These are phyloP conservation scores for Gibbula magus DNA, from an alignment of 2,888 invertebrate species.

Conservation along the genomic window DNA sequence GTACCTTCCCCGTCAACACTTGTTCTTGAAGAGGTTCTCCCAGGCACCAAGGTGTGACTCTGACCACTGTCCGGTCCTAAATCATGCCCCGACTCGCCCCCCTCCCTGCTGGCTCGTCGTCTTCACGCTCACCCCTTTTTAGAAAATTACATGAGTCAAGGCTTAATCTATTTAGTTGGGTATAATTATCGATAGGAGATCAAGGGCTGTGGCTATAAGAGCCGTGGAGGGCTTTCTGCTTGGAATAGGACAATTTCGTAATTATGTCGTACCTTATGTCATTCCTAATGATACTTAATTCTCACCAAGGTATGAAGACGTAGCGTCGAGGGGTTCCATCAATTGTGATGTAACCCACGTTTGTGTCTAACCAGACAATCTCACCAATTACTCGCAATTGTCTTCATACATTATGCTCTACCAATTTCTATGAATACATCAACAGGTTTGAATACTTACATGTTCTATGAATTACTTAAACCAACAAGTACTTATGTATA, in stretches of 20 bases:
- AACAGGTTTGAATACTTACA: too few species aligned
- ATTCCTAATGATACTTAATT: conserved; percentile 21
- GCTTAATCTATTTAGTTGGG: conserved; percentile 8
- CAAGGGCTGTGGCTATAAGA: not conserved
- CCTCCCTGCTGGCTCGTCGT: not conserved
- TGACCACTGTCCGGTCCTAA: conserved; percentile 1
- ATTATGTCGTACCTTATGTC: conserved; percentile 7
- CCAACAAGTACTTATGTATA: too few species aligned
- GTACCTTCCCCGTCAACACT: conserved; percentile 2
- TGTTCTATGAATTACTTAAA: too few species aligned
- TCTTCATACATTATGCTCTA: not conserved
- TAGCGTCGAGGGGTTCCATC: not conserved
- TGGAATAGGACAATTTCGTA: conserved; percentile 8
- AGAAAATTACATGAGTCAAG: conserved; percentile 7
- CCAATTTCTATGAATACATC: too few species aligned
- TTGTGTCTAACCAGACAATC: not conserved
- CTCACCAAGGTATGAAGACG: not conserved
- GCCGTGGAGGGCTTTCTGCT: not conserved
- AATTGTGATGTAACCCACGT: not conserved
- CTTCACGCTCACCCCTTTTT: not conserved
- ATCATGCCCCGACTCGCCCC: conserved; percentile 10
- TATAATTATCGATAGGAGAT: conserved; percentile 24
- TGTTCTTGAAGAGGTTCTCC: not conserved
- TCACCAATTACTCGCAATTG: conserved; percentile 4
- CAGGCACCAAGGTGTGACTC: not conserved